Conservation (phyloP, 2,888 invertebrate species). For the Coenonympha glycerion region DNA sequence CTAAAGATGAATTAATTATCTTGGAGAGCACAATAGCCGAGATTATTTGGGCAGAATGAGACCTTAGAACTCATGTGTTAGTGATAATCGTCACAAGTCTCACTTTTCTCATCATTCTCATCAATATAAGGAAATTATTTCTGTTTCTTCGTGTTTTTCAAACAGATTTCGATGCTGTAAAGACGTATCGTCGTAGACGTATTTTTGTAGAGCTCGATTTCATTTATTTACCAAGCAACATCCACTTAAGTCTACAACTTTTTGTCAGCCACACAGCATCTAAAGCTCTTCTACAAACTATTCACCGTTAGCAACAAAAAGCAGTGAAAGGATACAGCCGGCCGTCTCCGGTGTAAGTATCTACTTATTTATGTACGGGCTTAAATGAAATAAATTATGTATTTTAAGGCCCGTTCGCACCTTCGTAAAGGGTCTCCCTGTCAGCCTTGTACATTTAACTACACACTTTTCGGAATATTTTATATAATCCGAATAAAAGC, state of each 20-base stretch:
- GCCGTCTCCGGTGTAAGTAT: constrained; percentile 12
- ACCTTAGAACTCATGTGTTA: no score
- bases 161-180: no score
- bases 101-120: no score
- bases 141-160: no score
- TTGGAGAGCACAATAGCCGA: no score
- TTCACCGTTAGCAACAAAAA: background rate
- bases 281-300: background rate
- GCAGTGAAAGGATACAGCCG: constrained; percentile 3
- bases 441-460: constrained; percentile 15
- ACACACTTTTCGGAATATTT: constrained; percentile 11
- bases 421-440: constrained; percentile 15
- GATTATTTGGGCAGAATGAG: no score
- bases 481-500: constrained; percentile 9
- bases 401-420: constrained; percentile 20
- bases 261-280: background rate
- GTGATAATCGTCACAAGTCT: no score
- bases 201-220: no score
- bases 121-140: no score
- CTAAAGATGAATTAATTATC: constrained; percentile 18
- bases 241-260: no score
- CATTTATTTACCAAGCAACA: no score
- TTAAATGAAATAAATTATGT: constrained; percentile 24
- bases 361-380: constrained; percentile 22
- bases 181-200: no score